Base-by-base conservation (phyloP, 1,140 invertebrate genomes). In the Drosophila sechellia region DNA sequence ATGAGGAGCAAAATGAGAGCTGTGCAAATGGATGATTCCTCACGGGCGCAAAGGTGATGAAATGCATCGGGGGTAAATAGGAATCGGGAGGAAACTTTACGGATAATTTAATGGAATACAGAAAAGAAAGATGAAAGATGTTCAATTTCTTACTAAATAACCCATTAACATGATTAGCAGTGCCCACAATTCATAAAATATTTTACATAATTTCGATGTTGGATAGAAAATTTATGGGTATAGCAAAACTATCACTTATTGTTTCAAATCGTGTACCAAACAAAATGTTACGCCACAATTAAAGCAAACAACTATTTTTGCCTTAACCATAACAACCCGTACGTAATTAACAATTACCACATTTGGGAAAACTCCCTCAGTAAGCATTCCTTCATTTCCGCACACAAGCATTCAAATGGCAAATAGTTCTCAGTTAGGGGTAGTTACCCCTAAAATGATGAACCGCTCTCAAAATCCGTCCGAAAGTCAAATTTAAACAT, bases 401-500 rank as follows among this genome's bases (percentile, higher is more conserved):
- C 53, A 70, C 45, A 34, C 37, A 59, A 20, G 25, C 25, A 40
- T 61, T 39, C 58, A 31, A 61, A 15, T 42, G 1, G 37, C 4
- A 61, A 61, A 42, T 58, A 58, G 53, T 58, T 61, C 25, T 27
- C 54, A 31, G 35, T 31, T 31, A 20, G n/a, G n/a, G n/a, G n/a
- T n/a, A n/a, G 34, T 13, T 20, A 43, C 31, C 53, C 39, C 63
- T 22, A 20, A 46, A 46, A 54, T 20, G n/a, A 46, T 25, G 10
- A 13, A 45, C 61, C 61, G 20, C 20, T 22, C 55, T 40, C 27
- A 17, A 64, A 64, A 53, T 45, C 39, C 60, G 25, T n/a, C 27
- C 20, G 42, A 69, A 70, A 70, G 64, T 57, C 42, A 56, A 49
- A 70, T 57, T 70, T 70, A 56, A 70, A 57, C 66, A 42, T 56